Percentiles rank a stretch among this genome's conserved stretches.
phyloP scores from a whole-genome alignment of 2,113 vertebrate species.

The Buteo buteo region DNA sequence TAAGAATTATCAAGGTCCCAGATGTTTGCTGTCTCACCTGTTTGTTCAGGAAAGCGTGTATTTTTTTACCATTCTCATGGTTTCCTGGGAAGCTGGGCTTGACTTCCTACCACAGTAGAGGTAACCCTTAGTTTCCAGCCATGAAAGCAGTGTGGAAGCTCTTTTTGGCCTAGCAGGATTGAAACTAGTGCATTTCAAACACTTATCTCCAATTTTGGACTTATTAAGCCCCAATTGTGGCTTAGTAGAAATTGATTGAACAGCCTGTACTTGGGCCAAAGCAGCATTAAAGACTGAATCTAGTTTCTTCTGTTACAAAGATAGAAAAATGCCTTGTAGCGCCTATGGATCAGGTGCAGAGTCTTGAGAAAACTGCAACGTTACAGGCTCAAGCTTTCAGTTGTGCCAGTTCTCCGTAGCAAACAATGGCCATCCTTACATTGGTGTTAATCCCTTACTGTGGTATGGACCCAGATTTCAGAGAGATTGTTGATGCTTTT shows the following conservation, averaged over 20 bases:
- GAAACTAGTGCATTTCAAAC: not conserved
- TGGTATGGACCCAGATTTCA: not conserved
- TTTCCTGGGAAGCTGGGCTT: not conserved
- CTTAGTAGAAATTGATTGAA: not conserved
- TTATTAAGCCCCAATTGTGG: not conserved
- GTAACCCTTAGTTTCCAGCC: not conserved
- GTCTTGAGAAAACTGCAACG: not conserved
- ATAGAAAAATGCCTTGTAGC: not conserved
- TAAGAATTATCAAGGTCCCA: not conserved
- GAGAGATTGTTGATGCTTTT: not conserved
- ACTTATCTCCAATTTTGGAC: not conserved
- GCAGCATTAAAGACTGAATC: not conserved
- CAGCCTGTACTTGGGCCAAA: not conserved
- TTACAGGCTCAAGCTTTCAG: not conserved
- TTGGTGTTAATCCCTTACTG: not conserved
- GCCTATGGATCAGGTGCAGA: not conserved
- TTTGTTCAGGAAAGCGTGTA: not conserved
- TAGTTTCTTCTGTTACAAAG: not conserved
- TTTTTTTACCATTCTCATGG: not conserved
- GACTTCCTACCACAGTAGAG: not conserved
- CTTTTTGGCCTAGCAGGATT: not conserved
- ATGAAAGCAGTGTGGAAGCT: rapidly evolving
- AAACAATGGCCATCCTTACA: not conserved
- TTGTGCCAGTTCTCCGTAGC: not conserved
- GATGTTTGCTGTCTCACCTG: not conserved